Evolutionary conservation across 2,888 invertebrate species (phyloP).

Genomic region (Epicampocera succincta): DNA sequence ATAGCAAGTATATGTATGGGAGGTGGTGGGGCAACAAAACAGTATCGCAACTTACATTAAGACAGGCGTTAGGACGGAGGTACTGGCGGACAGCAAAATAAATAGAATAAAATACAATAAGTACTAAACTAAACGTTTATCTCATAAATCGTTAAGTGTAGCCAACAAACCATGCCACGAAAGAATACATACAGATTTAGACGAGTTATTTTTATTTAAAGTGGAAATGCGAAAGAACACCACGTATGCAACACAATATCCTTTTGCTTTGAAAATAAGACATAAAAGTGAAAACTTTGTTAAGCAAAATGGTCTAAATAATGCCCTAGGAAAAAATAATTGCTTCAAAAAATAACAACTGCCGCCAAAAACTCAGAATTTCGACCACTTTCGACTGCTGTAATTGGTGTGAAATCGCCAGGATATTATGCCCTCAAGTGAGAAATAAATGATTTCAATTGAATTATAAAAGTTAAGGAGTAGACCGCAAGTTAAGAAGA

Average conservation of each 20-base stretch:
- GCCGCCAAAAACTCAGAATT: too few relatives aligned
- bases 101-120: constrained; percentile 20
- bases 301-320: too few relatives aligned
- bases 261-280: not conserved
- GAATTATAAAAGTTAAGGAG: too few relatives aligned
- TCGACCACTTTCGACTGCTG: too few relatives aligned
- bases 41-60: constrained; percentile 34
- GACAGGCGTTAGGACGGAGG: constrained; percentile 15
- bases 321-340: too few relatives aligned
- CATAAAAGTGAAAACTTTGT: not conserved
- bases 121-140: constrained; percentile 67
- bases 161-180: constrained; percentile 67
- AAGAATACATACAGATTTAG: constrained; percentile 42
- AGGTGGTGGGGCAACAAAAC: not conserved
- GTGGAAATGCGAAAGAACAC: constrained; percentile 7
- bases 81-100: constrained; percentile 12
- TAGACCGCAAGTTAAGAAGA: too few relatives aligned
- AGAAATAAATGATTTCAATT: too few relatives aligned
- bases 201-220: constrained; percentile 1
- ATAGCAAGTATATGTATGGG: constrained; percentile 1
- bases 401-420: too few relatives aligned
- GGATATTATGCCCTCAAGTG: too few relatives aligned
- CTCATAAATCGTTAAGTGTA: constrained; percentile 69
- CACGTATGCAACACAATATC: not conserved
- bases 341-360: too few relatives aligned